Conservation (phyloP, 92 coral and sea anemone genomes). For the Hydrozoanthus gracilis region DNA sequence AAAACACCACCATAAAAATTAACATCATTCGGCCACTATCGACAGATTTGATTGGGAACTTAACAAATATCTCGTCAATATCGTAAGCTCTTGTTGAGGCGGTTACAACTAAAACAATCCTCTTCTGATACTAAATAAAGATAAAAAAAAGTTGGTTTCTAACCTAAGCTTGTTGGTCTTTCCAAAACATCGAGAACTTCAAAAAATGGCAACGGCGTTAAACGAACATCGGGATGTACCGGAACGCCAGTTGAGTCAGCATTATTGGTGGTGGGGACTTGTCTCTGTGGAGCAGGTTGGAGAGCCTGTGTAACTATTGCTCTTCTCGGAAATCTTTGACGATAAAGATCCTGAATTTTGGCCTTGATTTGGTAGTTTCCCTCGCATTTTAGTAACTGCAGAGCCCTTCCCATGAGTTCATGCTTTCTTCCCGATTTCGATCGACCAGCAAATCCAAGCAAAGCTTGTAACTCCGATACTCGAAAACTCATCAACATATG, state of each 20-base stretch:
- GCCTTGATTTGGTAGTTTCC: conserved; percentile 82
- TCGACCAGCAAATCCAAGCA: conserved; percentile 96
- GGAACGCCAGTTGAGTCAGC: conserved; percentile 81
- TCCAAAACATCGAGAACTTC: conserved; percentile 94
- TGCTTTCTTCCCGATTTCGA: conserved; percentile 98
- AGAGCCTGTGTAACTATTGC: conserved; percentile 62
- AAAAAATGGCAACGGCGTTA: conserved; percentile 84
- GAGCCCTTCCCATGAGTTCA: conserved; percentile 95
- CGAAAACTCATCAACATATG: conserved; percentile 99
- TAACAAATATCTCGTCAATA: not conserved
- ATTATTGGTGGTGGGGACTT: conserved; percentile 53
- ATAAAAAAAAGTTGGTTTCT: conserved; percentile 12
- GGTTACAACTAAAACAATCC: not conserved
- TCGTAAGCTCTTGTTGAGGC: not conserved
- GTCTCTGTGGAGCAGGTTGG: conserved; percentile 58
- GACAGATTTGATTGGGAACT: too few species aligned
- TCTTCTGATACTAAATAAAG: not conserved
- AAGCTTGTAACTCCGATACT: conserved; percentile 93
- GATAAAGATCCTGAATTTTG: conserved; percentile 89
- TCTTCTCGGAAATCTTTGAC: conserved; percentile 92
- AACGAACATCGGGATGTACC: conserved; percentile 93
- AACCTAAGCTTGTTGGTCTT: conserved; percentile 96
- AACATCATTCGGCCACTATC: too few species aligned
- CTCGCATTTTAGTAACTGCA: conserved; percentile 94
- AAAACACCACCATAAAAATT: too few species aligned